These are phyloP conservation scores for Actenoides lindsayi DNA, from an alignment of 2,113 vertebrate species.

Conservation along the genomic window DNA sequence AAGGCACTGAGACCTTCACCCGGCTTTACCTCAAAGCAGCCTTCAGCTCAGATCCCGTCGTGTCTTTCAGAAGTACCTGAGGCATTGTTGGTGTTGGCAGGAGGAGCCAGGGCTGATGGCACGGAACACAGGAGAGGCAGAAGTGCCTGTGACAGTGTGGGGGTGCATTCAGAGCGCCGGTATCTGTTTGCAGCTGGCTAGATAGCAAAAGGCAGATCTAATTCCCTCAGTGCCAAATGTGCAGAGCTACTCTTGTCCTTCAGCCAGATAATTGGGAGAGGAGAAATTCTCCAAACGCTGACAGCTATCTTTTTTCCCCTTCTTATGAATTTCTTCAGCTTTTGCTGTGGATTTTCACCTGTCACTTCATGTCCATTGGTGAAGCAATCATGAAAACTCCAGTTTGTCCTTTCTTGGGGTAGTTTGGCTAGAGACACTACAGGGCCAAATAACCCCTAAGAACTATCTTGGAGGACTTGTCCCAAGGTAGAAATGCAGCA, in stretches of 20 bases:
- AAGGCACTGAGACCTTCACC: conserved; percentile 34
- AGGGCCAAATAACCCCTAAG: background rate
- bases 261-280: background rate
- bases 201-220: conserved; percentile 33
- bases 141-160: background rate
- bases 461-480: background rate
- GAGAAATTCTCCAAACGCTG: background rate
- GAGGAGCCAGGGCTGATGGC: background rate
- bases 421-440: background rate
- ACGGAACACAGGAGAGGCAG: background rate
- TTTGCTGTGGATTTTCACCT: background rate
- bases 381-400: background rate
- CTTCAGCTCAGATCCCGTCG: background rate
- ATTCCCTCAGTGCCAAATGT: conserved; percentile 11
- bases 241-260: background rate
- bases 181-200: conserved; percentile 22
- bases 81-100: conserved; percentile 11
- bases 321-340: background rate
- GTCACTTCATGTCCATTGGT: background rate
- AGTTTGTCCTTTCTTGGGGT: background rate
- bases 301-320: background rate
- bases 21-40: background rate
- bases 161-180: background rate
- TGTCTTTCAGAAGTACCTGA: conserved; percentile 23
- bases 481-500: background rate